Base-by-base conservation (phyloP, 2,797 vertebrate genomes). In the Gobionotothen gibberifrons region DNA sequence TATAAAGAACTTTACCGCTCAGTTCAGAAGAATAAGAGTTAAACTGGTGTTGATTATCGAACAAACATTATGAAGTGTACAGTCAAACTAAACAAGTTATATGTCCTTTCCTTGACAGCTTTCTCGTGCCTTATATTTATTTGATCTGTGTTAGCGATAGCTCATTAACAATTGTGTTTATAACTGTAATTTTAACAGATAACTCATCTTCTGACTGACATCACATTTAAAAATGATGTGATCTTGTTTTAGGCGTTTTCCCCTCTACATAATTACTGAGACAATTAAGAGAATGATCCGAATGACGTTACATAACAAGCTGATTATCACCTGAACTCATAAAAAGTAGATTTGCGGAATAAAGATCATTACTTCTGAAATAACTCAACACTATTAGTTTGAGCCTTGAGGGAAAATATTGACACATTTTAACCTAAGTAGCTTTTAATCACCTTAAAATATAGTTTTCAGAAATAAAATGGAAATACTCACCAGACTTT, bases 401-500 rank as follows among this genome's bases (percentile, higher is more conserved):
- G 4, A 44, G 1, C 32, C 8, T n/a, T 19, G 21, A 3, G 11
- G n/a, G 14, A 46, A 49, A 16, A 32, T 22, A 47, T 8, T 0
- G 51, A 11, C 40, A 64, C 61, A 65, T 14, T 39, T 48, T 56
- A 69, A 39, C 15, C 71, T 22, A 1, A 36, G 16, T 8, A 54
- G 1, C 46, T 40, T 13, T 48, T 2, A 26, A 32, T 26, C 13
- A 16, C 48, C 5, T 15, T 69, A 0, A 62, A 42, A 39, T 5
- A 47, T 16, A 51, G 5, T 48, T 66, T 22, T n/a, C 8, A 69
- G 6, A 74, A 71, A 56, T 26, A 59, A 67, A 48, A 56, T 47
- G 15, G 9, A 70, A 55, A 67, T 52, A 89, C 87, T 89, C 64
- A 90, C 89, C 81, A 71, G 74, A 58, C 47, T 42, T 47, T 82